Conservation (phyloP, 2,888 invertebrate species). For the Eudemis profundana region DNA sequence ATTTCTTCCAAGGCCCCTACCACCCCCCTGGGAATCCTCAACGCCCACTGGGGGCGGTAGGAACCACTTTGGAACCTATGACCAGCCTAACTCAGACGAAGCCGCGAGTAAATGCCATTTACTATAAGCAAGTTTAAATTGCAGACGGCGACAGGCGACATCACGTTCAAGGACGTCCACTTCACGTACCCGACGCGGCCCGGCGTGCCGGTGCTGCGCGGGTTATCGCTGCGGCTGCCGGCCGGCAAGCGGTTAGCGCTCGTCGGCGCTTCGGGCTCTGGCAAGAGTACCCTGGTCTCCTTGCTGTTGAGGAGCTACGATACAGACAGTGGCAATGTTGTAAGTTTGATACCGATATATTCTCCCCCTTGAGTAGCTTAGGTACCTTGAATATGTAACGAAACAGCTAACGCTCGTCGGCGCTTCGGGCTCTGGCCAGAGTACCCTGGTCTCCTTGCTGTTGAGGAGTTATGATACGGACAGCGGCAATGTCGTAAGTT, state of each 20-base stretch:
- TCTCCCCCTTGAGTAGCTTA: no score
- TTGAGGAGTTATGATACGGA: slow-evolving; percentile 91
- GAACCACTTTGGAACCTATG: no score
- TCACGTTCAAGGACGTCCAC: slow-evolving; percentile 86
- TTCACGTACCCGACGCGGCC: slow-evolving; percentile 93
- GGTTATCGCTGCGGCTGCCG: slow-evolving; percentile 85
- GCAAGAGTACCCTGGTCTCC: slow-evolving; percentile 92
- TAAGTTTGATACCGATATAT: slow-evolving; percentile 54
- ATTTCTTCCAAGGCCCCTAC: no score
- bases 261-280: slow-evolving; percentile 90
- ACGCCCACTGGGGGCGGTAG: no score
- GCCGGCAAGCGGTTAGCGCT: slow-evolving; percentile 89
- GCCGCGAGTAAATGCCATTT: no score
- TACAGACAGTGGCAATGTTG: slow-evolving; percentile 84
- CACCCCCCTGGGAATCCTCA: no score
- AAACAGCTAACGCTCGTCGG: slow-evolving; percentile 59
- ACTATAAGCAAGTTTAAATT: no score
- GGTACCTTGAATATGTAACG: no score
- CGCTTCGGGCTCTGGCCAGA: slow-evolving; percentile 52
- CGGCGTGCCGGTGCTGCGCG: slow-evolving; percentile 88
- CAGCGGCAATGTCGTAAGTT: slow-evolving; percentile 80
- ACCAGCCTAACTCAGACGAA: no score
- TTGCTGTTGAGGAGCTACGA: slow-evolving; percentile 92
- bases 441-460: slow-evolving; percentile 90
- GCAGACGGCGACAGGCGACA: slow-evolving; percentile 86